Evolutionary conservation across 1,140 invertebrate species (phyloP).

Genomic region (Drosophila kohkoa): DNA sequence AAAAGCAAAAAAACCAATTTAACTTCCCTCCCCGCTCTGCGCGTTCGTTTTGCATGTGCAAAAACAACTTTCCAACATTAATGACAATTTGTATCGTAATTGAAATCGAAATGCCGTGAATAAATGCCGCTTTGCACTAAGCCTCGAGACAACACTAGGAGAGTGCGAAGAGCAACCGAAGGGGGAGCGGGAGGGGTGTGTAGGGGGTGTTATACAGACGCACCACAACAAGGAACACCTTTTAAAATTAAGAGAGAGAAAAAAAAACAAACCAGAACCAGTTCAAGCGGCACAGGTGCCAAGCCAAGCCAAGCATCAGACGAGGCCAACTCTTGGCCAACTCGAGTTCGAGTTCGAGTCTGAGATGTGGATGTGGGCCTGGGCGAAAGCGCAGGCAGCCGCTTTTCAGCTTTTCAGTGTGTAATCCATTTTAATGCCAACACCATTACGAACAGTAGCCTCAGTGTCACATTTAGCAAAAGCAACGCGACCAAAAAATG

Average conservation of each 20-base stretch:
- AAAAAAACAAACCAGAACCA: constrained; percentile 56
- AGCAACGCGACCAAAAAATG: constrained; percentile 52
- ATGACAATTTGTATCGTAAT: constrained; percentile 84
- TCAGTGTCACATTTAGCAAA: constrained; percentile 82
- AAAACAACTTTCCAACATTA: constrained; percentile 83
- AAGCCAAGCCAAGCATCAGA: constrained; percentile 28
- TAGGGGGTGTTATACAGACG: constrained; percentile 41
- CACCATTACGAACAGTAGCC: constrained; percentile 83
- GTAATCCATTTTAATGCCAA: constrained; percentile 84
- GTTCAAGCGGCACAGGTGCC: constrained; percentile 50
- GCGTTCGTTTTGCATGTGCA: constrained; percentile 51
- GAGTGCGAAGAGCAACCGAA: constrained; percentile 3
- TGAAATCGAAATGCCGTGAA: constrained; percentile 83
- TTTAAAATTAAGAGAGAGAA: constrained; percentile 26
- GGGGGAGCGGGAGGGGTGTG: neutral
- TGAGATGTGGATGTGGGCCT: constrained; percentile 16
- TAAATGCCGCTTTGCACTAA: constrained; percentile 83
- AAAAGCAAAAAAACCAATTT: constrained; percentile 60
- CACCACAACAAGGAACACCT: constrained; percentile 76
- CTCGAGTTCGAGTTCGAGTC: neutral
- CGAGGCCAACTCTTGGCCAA: constrained; percentile 33
- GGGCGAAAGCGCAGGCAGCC: constrained; percentile 66
- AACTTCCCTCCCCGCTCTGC: constrained; percentile 4
- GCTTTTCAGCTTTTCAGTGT: constrained; percentile 64
- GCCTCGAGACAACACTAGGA: constrained; percentile 50